phyloP scores from a whole-genome alignment of 2,113 vertebrate genomes.

The Suricata suricatta region DNA sequence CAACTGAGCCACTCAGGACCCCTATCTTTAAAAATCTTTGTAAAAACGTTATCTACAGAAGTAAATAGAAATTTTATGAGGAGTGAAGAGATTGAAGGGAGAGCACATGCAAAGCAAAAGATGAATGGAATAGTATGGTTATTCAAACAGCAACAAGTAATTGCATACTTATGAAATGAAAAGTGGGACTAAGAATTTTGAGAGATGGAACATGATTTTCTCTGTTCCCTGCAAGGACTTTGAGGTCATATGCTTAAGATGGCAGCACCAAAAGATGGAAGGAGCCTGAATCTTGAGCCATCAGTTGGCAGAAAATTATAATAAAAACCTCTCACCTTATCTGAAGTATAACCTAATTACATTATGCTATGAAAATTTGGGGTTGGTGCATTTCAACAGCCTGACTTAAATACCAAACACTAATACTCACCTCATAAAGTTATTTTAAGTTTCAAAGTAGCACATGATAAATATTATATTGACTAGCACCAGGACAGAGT shows the following conservation, averaged over 20 bases:
- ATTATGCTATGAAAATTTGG: not conserved
- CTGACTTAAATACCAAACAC: not conserved
- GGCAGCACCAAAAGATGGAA: not conserved
- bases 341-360: not conserved
- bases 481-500: not conserved
- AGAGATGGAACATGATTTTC: not conserved
- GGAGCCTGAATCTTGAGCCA: not conserved
- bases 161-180: not conserved
- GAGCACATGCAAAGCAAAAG: not conserved
- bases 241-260: not conserved
- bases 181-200: not conserved
- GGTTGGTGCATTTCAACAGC: not conserved
- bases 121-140: not conserved
- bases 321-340: not conserved
- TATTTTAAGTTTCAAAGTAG: constrained; percentile 18
- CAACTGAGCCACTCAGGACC: too few species aligned
- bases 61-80: not conserved
- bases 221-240: not conserved
- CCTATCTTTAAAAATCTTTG: not conserved
- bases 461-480: not conserved
- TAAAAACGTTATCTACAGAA: not conserved
- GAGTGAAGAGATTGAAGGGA: not conserved
- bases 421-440: not conserved
- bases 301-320: not conserved
- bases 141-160: not conserved